Conservation (phyloP, 1,140 invertebrate species). For the Megalopta genalis region DNA sequence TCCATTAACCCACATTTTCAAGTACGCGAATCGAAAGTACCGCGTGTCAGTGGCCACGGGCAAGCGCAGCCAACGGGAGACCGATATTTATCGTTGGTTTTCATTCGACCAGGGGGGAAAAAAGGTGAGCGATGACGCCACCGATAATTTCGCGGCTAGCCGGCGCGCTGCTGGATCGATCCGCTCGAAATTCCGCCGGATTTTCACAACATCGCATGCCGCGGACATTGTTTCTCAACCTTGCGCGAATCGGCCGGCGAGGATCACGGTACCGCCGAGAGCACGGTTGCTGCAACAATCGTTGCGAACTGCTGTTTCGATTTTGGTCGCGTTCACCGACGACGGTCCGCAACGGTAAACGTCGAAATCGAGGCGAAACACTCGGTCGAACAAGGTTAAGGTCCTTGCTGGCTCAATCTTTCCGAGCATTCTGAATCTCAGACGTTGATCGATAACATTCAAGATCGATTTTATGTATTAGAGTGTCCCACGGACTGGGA, state of each 20-base stretch:
- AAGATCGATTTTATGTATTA: too few species aligned
- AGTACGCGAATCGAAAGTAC: slow-evolving; percentile 47
- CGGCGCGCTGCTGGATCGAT: not conserved
- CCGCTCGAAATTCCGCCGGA: not conserved
- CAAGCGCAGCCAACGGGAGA: not conserved
- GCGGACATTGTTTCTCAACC: not conserved
- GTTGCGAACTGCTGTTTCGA: too few species aligned
- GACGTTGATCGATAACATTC: too few species aligned
- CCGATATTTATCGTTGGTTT: slow-evolving; percentile 44
- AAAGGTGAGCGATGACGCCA: slow-evolving; percentile 18
- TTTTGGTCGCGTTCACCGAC: too few species aligned
- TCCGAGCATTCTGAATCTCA: too few species aligned
- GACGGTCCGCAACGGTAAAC: too few species aligned
- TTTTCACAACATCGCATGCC: not conserved
- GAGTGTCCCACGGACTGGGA: too few species aligned
- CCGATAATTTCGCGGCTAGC: slow-evolving; percentile 15
- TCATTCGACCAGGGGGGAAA: slow-evolving; percentile 13
- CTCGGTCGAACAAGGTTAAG: too few species aligned
- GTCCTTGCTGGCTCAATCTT: too few species aligned
- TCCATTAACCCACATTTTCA: slow-evolving; percentile 61
- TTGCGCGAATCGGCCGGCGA: not conserved
- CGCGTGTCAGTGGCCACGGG: slow-evolving; percentile 32
- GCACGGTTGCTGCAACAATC: too few species aligned
- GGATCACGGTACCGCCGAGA: too few species aligned
- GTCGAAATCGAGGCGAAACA: too few species aligned